phyloP scores from a whole-genome alignment of 2,888 invertebrate species.

The Heteromurus nitidus region DNA sequence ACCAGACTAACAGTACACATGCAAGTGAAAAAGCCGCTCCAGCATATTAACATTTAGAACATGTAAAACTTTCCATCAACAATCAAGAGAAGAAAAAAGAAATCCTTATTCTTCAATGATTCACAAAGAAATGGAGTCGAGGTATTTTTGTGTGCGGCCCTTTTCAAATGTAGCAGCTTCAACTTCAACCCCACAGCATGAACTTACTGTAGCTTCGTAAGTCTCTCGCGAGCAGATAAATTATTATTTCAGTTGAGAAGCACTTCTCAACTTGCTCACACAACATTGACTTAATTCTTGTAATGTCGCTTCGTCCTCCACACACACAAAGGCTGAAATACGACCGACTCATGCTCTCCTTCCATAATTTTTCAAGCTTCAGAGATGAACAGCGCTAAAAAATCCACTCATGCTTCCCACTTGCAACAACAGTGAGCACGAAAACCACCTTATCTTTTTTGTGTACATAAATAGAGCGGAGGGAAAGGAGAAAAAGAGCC shows the following conservation, averaged over 20 bases:
- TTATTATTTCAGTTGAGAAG: constrained; percentile 40
- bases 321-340: constrained; percentile 43
- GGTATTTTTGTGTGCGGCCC: no score
- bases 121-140: not conserved
- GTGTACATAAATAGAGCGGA: not conserved
- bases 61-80: constrained; percentile 4
- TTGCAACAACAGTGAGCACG: no score
- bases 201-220: no score
- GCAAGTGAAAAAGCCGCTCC: not conserved
- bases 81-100: not conserved
- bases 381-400: no score
- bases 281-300: constrained; percentile 33
- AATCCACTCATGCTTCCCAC: no score
- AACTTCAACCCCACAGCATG: no score
- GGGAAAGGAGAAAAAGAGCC: not conserved
- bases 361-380: constrained; percentile 45
- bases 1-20: no score
- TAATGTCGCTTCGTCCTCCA: constrained; percentile 28
- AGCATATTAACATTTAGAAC: not conserved
- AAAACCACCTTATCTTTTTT: no score
- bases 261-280: constrained; percentile 29
- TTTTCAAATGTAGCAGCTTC: no score
- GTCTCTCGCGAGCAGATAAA: constrained; percentile 23
- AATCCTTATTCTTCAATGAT: no score
- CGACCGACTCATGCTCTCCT: constrained; percentile 43